A percentile compares a stretch with the other conserved stretches of the same genome.
Evolutionary conservation across 2,797 vertebrate genomes (phyloP).

Genomic region (Lagocephalus sceleratus): DNA sequence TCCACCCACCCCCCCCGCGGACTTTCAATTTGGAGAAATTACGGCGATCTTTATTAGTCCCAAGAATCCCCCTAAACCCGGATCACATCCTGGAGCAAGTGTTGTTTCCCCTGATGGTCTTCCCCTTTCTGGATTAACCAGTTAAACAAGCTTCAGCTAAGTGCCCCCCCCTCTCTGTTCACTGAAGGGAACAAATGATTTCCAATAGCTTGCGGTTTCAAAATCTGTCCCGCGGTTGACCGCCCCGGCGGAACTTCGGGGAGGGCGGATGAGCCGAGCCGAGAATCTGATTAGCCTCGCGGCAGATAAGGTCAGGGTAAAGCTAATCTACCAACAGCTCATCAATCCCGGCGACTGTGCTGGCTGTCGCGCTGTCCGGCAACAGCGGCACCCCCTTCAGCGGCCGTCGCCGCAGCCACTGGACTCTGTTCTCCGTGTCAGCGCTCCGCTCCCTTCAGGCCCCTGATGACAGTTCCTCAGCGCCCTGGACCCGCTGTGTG

Average conservation of each 20-base stretch:
- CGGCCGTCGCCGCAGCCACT: too few species aligned
- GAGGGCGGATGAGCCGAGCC: conserved; percentile 11
- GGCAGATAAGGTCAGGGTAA: conserved; percentile 44
- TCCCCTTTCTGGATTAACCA: conserved; percentile 1
- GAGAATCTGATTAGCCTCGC: conserved; percentile 38
- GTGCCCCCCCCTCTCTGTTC: conserved; percentile 11
- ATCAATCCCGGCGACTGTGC: conserved; percentile 37
- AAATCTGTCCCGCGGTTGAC: conserved; percentile 36
- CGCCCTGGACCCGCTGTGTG: too few species aligned
- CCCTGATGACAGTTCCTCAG: too few species aligned
- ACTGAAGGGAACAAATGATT: conserved; percentile 58
- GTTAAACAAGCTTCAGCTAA: conserved; percentile 9
- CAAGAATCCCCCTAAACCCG: too few species aligned
- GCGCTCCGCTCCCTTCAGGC: too few species aligned
- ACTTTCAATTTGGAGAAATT: not conserved
- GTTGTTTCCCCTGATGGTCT: not conserved
- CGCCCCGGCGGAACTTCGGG: conserved; percentile 35
- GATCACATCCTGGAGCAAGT: not conserved
- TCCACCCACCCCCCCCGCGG: not conserved
- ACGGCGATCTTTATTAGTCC: conserved; percentile 2
- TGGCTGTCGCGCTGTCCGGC: not conserved
- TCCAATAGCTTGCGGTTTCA: conserved; percentile 42
- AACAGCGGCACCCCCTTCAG: too few species aligned
- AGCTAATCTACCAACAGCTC: conserved; percentile 38
- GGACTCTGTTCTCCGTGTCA: too few species aligned